Evolutionary conservation across 2,888 invertebrate genomes (phyloP).

Genomic region (Xanthorhoe designata): DNA sequence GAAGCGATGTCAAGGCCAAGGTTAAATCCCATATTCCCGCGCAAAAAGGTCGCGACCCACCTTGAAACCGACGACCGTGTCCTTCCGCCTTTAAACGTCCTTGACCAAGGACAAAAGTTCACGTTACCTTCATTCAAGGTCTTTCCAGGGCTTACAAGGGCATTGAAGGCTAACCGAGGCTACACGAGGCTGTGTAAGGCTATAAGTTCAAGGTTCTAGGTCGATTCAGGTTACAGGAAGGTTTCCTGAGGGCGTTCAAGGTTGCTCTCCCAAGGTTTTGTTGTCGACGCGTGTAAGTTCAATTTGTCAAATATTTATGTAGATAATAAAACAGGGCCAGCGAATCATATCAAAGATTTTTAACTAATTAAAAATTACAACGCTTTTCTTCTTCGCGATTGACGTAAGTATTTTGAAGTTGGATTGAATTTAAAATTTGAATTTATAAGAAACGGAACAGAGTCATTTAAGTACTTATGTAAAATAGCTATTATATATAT

Average conservation of each 20-base stretch:
- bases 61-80: constrained; percentile 9
- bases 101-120: constrained; percentile 25
- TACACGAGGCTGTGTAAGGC: constrained; percentile 19
- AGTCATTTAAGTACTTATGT: constrained; percentile 11
- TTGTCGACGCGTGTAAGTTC: constrained; percentile 5
- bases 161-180: constrained; percentile 16
- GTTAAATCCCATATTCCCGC: neutral
- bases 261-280: constrained; percentile 15
- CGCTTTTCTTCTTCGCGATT: neutral
- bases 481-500: no score
- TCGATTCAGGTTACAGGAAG: constrained; percentile 19
- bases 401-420: neutral
- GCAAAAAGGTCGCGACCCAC: constrained; percentile 3
- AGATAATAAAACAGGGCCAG: neutral
- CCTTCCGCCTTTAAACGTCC: constrained; percentile 19
- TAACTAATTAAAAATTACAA: neutral
- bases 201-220: constrained; percentile 23
- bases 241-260: constrained; percentile 10
- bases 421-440: no score
- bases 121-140: constrained; percentile 11
- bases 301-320: neutral
- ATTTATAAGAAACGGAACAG: neutral
- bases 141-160: constrained; percentile 21
- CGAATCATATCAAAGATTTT: neutral
- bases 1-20: constrained; percentile 2